These are phyloP conservation scores for Oxyscelio sp. DNA, from an alignment of 2,888 invertebrate genomes.

Conservation along the genomic window DNA sequence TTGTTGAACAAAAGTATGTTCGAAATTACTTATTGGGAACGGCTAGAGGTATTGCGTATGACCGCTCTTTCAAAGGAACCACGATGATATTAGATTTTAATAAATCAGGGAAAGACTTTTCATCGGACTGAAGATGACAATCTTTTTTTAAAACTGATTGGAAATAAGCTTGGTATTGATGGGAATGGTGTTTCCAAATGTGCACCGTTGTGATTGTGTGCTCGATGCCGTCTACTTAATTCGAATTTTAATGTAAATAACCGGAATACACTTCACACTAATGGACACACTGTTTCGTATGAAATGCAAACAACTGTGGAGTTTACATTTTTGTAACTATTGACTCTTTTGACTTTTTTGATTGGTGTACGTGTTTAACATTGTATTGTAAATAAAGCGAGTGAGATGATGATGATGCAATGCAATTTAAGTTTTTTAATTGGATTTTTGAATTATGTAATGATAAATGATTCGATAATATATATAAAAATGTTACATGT, in stretches of 20 bases:
- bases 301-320: neutral
- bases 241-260: neutral
- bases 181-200: neutral
- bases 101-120: neutral
- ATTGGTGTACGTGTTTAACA: neutral
- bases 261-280: neutral
- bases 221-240: neutral
- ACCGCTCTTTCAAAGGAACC: neutral
- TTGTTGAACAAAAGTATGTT: no score
- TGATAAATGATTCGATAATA: no score
- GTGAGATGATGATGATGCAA: neutral
- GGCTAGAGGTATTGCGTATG: neutral
- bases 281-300: neutral
- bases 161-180: neutral
- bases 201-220: neutral
- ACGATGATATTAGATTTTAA: constrained; percentile 6
- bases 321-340: neutral
- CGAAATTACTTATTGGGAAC: constrained; percentile 3
- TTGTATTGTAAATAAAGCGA: neutral
- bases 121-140: neutral
- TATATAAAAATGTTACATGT: no score
- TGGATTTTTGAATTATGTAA: no score
- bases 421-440: no score
- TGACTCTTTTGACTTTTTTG: neutral
- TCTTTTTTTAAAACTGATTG: neutral